Evolutionary conservation across 2,797 vertebrate genomes (phyloP).

Genomic region (Taenioides sp.): DNA sequence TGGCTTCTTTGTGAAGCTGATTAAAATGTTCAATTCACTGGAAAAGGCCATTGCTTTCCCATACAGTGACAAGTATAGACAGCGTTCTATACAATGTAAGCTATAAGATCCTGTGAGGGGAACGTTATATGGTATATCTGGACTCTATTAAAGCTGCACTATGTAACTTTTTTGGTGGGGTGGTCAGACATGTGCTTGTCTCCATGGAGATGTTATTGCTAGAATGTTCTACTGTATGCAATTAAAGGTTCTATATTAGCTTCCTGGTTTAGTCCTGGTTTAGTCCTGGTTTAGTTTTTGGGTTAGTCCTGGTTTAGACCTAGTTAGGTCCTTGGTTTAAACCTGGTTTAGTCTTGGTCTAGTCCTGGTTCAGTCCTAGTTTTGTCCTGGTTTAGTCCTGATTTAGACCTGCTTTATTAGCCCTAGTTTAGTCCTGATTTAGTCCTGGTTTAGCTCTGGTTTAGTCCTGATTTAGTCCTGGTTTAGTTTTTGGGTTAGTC

Average conservation of each 20-base stretch:
- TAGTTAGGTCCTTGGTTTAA: neutral
- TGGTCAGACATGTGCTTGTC: too few relatives aligned
- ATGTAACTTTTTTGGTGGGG: too few relatives aligned
- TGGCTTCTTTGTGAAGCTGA: slow-evolving; percentile 47
- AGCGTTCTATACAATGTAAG: neutral
- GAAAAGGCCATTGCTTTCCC: slow-evolving; percentile 45
- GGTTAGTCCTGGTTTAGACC: neutral
- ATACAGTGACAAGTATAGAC: slow-evolving; percentile 26
- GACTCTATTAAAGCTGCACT: neutral
- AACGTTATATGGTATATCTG: too few relatives aligned
- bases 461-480: too few relatives aligned
- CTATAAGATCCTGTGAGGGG: neutral
- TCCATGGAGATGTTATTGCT: too few relatives aligned
- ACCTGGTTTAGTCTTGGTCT: too few relatives aligned
- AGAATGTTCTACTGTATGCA: too few relatives aligned
- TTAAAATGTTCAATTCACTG: slow-evolving; percentile 53
- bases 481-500: neutral
- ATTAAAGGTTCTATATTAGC: too few relatives aligned
- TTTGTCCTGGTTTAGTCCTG: neutral
- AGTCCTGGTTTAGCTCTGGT: too few relatives aligned
- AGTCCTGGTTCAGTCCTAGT: too few relatives aligned
- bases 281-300: too few relatives aligned
- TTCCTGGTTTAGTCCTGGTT: neutral
- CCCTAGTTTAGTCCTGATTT: too few relatives aligned
- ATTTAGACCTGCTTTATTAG: neutral